Evolutionary conservation across 2,113 vertebrate genomes (phyloP), one percentile per base, ranked within the genome.

Genomic region (Acinonyx jubatus): DNA sequence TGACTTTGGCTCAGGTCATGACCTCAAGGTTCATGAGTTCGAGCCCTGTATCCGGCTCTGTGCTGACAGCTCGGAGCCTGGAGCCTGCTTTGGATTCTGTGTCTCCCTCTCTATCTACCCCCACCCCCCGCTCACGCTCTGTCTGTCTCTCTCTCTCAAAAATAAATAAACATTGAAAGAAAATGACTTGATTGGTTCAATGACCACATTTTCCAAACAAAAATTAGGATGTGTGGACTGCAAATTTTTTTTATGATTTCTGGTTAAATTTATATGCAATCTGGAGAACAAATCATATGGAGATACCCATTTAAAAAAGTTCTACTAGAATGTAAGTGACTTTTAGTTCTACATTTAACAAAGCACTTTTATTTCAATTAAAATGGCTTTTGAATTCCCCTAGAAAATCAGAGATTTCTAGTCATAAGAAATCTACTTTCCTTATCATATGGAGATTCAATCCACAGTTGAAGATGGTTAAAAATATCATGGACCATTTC

Each of bases 281-380:
- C 29, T 57, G 94, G 80, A 48, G 0, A 87, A 48, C 10, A 95
- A 94, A 71, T 94, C 50, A 69, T 48, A 78, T 29, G 25, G 65
- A 80, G 50, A 61, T 29, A 21, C 14, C 96, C 8, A 63, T 14
- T 65, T 45, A 55, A 78, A 16, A 93, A 79, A 92, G 3, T 9
- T 65, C 73, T 91, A 73, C 25, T n/a, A 89, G n/a, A 45, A 88
- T 83, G 10, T 5, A 79, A 61, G 21, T 96, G 31, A 45, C 55
- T 92, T 86, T 69, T 74, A 84, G 50, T 65, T 73, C 68, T 36
- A 80, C 13, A 48, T 89, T 94, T 76, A 85, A 73, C 57, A 73
- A 94, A 57, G 29, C 57, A 45, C 16, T 94, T 92, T 89, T 74
- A 63, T 85, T 41, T 80, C 82, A 96, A 95, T 63, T 94, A 90